A percentile compares a stretch with the other conserved stretches of the same genome.
Conservation (phyloP, 1,140 invertebrate species). For the Trinorchestia longiramus region DNA sequence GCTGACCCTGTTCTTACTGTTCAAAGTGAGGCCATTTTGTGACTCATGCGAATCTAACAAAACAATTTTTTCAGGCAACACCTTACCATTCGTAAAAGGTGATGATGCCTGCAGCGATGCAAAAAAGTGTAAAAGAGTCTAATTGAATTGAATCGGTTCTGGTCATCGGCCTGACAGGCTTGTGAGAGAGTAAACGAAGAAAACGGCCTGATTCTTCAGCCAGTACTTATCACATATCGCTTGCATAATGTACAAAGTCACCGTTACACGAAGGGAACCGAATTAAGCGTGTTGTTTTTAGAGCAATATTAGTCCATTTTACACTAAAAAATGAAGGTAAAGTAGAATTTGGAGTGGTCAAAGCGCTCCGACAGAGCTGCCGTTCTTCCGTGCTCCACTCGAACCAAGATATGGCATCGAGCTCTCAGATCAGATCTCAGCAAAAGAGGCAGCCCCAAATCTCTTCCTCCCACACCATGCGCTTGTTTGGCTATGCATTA, state of each 20-base stretch:
- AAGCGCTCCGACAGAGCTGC: not conserved
- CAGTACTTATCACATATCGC: not conserved
- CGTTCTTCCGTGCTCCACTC: not conserved
- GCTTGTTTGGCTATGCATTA: conserved; percentile 23
- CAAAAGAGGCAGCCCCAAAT: not conserved
- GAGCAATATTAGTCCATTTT: not conserved
- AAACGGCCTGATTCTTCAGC: not conserved
- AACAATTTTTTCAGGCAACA: not conserved
- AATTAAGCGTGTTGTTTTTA: not conserved
- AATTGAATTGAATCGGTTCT: not conserved
- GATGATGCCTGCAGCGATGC: not conserved
- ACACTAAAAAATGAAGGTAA: not conserved
- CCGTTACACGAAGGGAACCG: not conserved
- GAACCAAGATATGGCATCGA: not conserved
- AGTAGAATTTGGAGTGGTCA: not conserved
- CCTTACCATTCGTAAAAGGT: not conserved
- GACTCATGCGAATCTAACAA: not conserved
- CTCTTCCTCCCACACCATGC: conserved; percentile 22
- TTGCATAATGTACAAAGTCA: not conserved
- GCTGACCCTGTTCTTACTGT: not conserved
- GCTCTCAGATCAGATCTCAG: not conserved
- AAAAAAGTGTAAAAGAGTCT: conserved; percentile 2
- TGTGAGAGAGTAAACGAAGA: not conserved
- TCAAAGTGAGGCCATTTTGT: not conserved
- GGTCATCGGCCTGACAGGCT: not conserved